These are phyloP conservation scores for Epirrhoe alternata DNA, from an alignment of 2,888 invertebrate species.

Conservation along the genomic window DNA sequence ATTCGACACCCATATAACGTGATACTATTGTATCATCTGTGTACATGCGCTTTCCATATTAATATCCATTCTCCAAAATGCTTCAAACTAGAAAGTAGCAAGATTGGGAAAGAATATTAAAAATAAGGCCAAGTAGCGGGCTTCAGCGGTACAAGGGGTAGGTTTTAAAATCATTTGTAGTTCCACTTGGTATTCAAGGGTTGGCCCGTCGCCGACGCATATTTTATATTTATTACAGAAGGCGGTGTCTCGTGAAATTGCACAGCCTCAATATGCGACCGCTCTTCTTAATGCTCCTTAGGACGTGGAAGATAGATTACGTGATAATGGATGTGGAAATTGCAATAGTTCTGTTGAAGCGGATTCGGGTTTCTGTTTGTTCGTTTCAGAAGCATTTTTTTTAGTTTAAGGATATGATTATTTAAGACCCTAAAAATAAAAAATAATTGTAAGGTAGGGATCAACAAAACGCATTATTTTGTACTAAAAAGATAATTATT, in stretches of 20 bases:
- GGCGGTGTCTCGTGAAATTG: conserved; percentile 70
- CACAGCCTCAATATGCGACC: conserved; percentile 63
- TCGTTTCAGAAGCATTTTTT: not conserved
- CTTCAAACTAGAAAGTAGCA: conserved; percentile 5
- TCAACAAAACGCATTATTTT: too few relatives aligned
- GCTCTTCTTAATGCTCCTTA: conserved; percentile 52
- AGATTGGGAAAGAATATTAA: conserved; percentile 33
- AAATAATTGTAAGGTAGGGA: too few relatives aligned
- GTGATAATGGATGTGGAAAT: conserved; percentile 44
- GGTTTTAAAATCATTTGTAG: conserved; percentile 74
- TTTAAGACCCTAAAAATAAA: too few relatives aligned
- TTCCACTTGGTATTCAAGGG: conserved; percentile 73
- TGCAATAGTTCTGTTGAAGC: conserved; percentile 16
- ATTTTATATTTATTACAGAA: conserved; percentile 78
- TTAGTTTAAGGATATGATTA: too few relatives aligned
- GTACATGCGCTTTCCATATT: not conserved
- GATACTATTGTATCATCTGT: too few relatives aligned
- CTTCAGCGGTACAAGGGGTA: conserved; percentile 35
- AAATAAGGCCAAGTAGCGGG: conserved; percentile 15
- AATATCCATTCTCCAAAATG: not conserved
- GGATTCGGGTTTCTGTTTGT: not conserved
- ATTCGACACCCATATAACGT: not conserved
- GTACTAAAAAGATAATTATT: too few relatives aligned
- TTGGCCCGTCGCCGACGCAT: conserved; percentile 61
- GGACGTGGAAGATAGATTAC: conserved; percentile 42